Base-by-base conservation (phyloP, 2,797 vertebrate genomes). In the Crax fasciolata region DNA sequence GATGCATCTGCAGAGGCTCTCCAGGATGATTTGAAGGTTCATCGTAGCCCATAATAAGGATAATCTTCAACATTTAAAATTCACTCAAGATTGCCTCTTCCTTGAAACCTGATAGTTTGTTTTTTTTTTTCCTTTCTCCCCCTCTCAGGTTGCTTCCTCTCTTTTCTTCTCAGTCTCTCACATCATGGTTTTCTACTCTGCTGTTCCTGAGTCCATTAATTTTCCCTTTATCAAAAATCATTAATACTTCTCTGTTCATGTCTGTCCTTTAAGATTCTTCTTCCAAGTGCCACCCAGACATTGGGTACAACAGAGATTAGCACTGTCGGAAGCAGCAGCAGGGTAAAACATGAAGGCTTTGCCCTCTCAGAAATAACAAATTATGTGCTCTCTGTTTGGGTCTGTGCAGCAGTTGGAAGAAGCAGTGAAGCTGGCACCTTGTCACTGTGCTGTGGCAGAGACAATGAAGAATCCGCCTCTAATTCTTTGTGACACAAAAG, bases 391-490 rank as follows among this genome's bases (percentile, higher is more conserved):
- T 82, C 90, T 3, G 0, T 51, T 93, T 88, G 82, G 78, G 79
- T 91, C 72, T 32, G 57, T 38, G 51, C 68, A 91, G 82, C 84
- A 96, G 43, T 16, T 91, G 76, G 84, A 87, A 94, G 90, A 71
- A 93, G 87, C 72, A 75, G 76, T n/a, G 89, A 94, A 95, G 65
- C 58, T 95, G 86, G 72, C 81, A 85, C 39, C 70, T 87, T 58
- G 67, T 68, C 90, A 66, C 59, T 72, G 68, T 30, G 43, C 65
- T 58, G 72, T 58, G 70, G 67, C 54, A 91, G 57, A 85, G 66
- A 65, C 68, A 87, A 79, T 39, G 80, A 93, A 85, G 72, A 75
- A 91, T 43, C 78, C 0, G 0, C 62, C 54, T 67, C 79, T 67
- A 90, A 90, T 84, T 89, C 72, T 80, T 91, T 78, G 59, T 92